These are phyloP conservation scores for Hypomecis punctinalis DNA, from an alignment of 2,888 invertebrate genomes.

Conservation along the genomic window DNA sequence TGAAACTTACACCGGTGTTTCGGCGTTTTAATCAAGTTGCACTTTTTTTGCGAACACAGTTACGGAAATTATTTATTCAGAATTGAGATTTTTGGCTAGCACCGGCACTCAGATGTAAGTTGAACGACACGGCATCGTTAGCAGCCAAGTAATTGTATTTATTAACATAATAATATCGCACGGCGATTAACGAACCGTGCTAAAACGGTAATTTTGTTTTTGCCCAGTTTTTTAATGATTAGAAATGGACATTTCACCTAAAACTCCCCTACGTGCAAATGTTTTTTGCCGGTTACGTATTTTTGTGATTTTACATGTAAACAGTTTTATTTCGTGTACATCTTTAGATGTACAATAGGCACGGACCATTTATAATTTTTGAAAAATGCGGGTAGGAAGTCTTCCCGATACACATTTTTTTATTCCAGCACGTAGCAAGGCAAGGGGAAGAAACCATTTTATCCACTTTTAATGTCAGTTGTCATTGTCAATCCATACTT, in stretches of 20 bases:
- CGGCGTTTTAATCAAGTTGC: conserved; percentile 18
- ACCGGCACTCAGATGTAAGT: conserved; percentile 53
- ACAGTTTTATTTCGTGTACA: too few species aligned
- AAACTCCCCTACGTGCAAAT: conserved; percentile 32
- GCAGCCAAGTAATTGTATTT: conserved; percentile 74
- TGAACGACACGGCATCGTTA: conserved; percentile 67
- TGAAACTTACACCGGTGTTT: background rate
- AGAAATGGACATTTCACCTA: conserved; percentile 40
- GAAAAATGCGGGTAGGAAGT: too few species aligned
- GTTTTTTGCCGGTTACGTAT: background rate
- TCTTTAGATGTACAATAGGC: too few species aligned
- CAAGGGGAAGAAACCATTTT: too few species aligned
- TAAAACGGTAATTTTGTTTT: conserved; percentile 61
- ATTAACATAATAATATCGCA: conserved; percentile 78
- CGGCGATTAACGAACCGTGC: conserved; percentile 70
- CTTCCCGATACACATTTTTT: too few species aligned
- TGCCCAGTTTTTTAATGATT: conserved; percentile 50
- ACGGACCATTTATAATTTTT: too few species aligned
- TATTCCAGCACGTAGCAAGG: too few species aligned
- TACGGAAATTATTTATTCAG: conserved; percentile 37
- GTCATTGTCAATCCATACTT: too few species aligned
- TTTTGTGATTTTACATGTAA: too few species aligned
- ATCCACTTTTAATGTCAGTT: too few species aligned
- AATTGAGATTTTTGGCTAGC: conserved; percentile 43
- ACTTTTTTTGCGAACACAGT: conserved; percentile 35